Percentiles rank a stretch among this genome's conserved stretches.
phyloP scores from a whole-genome alignment of 2,888 invertebrate genomes.

The Arctia plantaginis region DNA sequence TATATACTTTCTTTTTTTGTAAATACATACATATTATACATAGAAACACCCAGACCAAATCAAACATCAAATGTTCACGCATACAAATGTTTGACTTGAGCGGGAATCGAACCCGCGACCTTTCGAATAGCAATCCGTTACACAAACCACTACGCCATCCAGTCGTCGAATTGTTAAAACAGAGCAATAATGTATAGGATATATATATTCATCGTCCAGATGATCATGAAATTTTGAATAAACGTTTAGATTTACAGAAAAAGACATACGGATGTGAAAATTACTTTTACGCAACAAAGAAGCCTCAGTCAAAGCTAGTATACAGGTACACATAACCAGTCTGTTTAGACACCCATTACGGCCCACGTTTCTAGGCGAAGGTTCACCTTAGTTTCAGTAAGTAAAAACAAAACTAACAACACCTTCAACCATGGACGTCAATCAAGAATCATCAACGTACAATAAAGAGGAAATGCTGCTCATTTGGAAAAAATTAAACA shows the following conservation, averaged over 20 bases:
- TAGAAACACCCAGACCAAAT: too few species aligned
- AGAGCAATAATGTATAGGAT: constrained; percentile 12
- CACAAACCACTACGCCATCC: too few species aligned
- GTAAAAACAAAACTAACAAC: background rate
- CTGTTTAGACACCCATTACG: background rate
- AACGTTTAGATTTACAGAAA: background rate
- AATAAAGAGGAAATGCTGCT: constrained; percentile 3
- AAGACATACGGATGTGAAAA: background rate
- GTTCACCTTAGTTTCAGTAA: background rate
- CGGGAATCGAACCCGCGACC: too few species aligned
- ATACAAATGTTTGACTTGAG: too few species aligned
- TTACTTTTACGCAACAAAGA: background rate
- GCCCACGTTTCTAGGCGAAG: background rate
- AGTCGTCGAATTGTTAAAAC: too few species aligned
- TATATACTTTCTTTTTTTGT: too few species aligned
- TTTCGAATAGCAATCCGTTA: too few species aligned
- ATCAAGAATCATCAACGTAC: background rate
- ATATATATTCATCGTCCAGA: too few species aligned
- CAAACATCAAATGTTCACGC: too few species aligned
- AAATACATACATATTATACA: too few species aligned
- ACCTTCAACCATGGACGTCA: background rate
- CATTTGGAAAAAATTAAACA: constrained; percentile 6
- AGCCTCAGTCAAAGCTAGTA: too few species aligned
- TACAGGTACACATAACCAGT: background rate
- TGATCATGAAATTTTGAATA: too few species aligned